Percentiles rank a stretch among this genome's conserved stretches.
Evolutionary conservation across 2,888 invertebrate species (phyloP).

Genomic region (Drosophila antonietae): DNA sequence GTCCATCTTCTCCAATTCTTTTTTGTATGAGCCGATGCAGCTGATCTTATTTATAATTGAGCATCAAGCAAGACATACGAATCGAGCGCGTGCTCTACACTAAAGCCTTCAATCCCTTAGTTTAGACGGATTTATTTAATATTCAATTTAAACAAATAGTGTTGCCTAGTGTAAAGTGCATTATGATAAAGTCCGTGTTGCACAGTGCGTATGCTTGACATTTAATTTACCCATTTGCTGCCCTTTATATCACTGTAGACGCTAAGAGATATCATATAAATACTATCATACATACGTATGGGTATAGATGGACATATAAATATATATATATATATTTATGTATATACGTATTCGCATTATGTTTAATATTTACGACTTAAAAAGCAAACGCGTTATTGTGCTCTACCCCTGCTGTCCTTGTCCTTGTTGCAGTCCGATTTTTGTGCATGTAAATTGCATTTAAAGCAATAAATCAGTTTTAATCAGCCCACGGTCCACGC

Average conservation of each 20-base stretch:
- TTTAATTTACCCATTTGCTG: constrained; percentile 32
- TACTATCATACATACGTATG: constrained; percentile 3
- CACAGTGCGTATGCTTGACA: constrained; percentile 49
- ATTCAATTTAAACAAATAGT: no score
- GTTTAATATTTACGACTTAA: constrained; percentile 52
- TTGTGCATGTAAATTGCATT: constrained; percentile 78
- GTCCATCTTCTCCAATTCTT: no score
- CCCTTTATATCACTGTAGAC: constrained; percentile 3
- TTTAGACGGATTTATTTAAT: no score
- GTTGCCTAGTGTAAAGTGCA: no score
- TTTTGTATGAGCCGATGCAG: no score
- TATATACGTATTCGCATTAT: constrained; percentile 27
- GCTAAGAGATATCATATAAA: constrained; percentile 3
- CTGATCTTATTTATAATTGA: no score
- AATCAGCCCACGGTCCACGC: constrained; percentile 67
- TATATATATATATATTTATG: not conserved
- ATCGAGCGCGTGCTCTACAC: no score
- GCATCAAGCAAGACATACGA: no score
- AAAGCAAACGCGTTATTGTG: constrained; percentile 49
- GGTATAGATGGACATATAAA: not conserved
- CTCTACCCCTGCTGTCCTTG: constrained; percentile 17
- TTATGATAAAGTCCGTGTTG: constrained; percentile 31
- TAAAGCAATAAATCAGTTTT: constrained; percentile 78
- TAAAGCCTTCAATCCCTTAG: no score
- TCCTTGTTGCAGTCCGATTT: constrained; percentile 39